These are phyloP conservation scores for Coenonympha arcania DNA, from an alignment of 2,888 invertebrate genomes.

Conservation along the genomic window DNA sequence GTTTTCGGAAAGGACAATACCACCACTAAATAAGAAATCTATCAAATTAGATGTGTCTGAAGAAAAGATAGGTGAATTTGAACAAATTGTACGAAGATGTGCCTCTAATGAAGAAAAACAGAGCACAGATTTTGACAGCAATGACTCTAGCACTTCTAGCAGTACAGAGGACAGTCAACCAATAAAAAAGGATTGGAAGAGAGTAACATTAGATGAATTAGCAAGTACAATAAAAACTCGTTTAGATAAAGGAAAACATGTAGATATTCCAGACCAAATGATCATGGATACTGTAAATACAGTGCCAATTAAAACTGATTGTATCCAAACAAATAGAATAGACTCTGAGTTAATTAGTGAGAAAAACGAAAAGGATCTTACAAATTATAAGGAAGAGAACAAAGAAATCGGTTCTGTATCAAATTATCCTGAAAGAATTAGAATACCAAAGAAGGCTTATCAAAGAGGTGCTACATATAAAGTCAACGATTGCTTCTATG, in stretches of 20 bases:
- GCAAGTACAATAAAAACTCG: slow-evolving; percentile 48
- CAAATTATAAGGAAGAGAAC: slow-evolving; percentile 38
- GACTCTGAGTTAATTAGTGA: slow-evolving; percentile 41
- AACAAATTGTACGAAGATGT: slow-evolving; percentile 63
- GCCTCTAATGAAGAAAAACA: slow-evolving; percentile 41
- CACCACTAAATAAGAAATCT: slow-evolving; percentile 52
- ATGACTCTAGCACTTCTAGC: slow-evolving; percentile 10
- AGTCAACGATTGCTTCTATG: slow-evolving; percentile 85
- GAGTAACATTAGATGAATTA: slow-evolving; percentile 56
- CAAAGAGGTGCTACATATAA: slow-evolving; percentile 80
- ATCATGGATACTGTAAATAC: slow-evolving; percentile 41
- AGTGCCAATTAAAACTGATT: slow-evolving; percentile 22
- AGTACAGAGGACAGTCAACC: slow-evolving; percentile 20
- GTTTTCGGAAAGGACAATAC: slow-evolving; percentile 76
- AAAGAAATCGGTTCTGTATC: slow-evolving; percentile 36
- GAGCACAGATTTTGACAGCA: slow-evolving; percentile 10
- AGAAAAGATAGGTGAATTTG: slow-evolving; percentile 59
- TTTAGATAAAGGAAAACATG: slow-evolving; percentile 46
- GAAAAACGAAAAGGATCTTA: slow-evolving; percentile 32
- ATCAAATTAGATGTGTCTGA: slow-evolving; percentile 49
- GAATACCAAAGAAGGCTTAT: slow-evolving; percentile 78
- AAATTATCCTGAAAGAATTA: slow-evolving; percentile 76
- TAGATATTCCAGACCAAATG: slow-evolving; percentile 53
- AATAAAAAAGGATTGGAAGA: slow-evolving; percentile 35
- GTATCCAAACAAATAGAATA: slow-evolving; percentile 31